phyloP scores from a whole-genome alignment of 2,113 vertebrate species.

The Seriola dumerili region DNA sequence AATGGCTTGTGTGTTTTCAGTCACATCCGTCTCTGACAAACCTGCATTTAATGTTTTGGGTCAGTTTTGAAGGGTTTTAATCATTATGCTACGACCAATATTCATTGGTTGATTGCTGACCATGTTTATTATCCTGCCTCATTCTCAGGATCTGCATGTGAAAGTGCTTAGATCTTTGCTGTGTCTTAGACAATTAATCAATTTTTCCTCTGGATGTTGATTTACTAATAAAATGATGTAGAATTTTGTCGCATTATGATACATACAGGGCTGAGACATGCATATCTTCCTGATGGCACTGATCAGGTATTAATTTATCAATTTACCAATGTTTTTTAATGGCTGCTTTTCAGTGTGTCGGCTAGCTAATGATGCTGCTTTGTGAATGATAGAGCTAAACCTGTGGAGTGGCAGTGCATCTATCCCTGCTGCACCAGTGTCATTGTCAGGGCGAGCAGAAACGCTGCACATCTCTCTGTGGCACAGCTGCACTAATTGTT shows the following conservation, averaged over 20 bases:
- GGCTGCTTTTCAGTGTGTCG: conserved; percentile 19
- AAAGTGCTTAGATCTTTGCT: not conserved
- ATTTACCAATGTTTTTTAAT: conserved; percentile 30
- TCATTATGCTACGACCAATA: not conserved
- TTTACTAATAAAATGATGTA: no score
- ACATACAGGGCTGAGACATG: not conserved
- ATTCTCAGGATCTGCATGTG: not conserved
- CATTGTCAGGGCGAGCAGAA: conserved; percentile 25
- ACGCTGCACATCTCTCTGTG: conserved; percentile 39
- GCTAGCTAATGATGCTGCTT: conserved; percentile 38
- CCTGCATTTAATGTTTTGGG: conserved; percentile 15
- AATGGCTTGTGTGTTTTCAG: conserved; percentile 25
- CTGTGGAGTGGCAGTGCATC: conserved; percentile 23
- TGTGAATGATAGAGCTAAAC: conserved; percentile 46
- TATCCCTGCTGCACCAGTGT: conserved; percentile 31
- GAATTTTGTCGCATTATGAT: not conserved
- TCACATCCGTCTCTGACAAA: conserved; percentile 18
- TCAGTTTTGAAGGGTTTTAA: not conserved
- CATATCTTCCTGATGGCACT: conserved; percentile 4
- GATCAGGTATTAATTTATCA: conserved; percentile 10
- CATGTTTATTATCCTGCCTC: not conserved
- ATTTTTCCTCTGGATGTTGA: no score
- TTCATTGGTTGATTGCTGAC: not conserved
- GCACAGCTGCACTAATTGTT: conserved; percentile 67
- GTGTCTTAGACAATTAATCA: no score